A percentile compares a stretch with the other conserved stretches of the same genome.
phyloP scores from a whole-genome alignment of 2,888 invertebrate genomes.

The Ariolimax columbianus region DNA sequence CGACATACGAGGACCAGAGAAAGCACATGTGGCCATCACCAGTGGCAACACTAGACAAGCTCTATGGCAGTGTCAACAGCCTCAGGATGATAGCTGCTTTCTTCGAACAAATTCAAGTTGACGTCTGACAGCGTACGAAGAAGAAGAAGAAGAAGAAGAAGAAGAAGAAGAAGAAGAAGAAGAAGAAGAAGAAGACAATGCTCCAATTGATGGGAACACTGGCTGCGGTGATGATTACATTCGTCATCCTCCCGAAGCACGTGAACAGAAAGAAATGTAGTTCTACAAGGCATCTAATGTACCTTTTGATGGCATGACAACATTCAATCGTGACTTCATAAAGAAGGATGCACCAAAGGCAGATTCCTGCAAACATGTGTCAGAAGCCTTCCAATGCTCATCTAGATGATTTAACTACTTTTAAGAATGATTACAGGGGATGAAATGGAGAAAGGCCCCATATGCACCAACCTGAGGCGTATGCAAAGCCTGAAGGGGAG shows the following conservation, averaged over 20 bases:
- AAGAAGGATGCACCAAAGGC: slow-evolving; percentile 64
- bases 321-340: slow-evolving; percentile 72
- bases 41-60: too few relatives aligned
- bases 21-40: too few relatives aligned
- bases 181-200: too few relatives aligned
- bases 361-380: slow-evolving; percentile 75
- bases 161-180: too few relatives aligned
- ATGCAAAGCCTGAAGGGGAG: slow-evolving; percentile 73
- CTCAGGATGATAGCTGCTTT: too few relatives aligned
- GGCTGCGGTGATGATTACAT: slow-evolving; percentile 76
- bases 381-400: slow-evolving; percentile 74
- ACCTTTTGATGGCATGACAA: slow-evolving; percentile 74
- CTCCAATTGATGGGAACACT: slow-evolving; percentile 76
- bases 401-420: slow-evolving; percentile 77
- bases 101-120: too few relatives aligned
- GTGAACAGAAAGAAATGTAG: slow-evolving; percentile 63
- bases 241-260: slow-evolving; percentile 72
- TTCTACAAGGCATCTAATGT: slow-evolving; percentile 69
- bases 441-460: slow-evolving; percentile 71
- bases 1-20: too few relatives aligned
- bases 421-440: slow-evolving; percentile 72
- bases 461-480: slow-evolving; percentile 70
- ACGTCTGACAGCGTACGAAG: too few relatives aligned
- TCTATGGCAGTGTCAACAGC: too few relatives aligned
- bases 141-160: too few relatives aligned